A percentile compares a stretch with the other conserved stretches of the same genome.
These are phyloP conservation scores for Crepidodera aurea DNA, from an alignment of 2,888 invertebrate genomes.

Conservation along the genomic window DNA sequence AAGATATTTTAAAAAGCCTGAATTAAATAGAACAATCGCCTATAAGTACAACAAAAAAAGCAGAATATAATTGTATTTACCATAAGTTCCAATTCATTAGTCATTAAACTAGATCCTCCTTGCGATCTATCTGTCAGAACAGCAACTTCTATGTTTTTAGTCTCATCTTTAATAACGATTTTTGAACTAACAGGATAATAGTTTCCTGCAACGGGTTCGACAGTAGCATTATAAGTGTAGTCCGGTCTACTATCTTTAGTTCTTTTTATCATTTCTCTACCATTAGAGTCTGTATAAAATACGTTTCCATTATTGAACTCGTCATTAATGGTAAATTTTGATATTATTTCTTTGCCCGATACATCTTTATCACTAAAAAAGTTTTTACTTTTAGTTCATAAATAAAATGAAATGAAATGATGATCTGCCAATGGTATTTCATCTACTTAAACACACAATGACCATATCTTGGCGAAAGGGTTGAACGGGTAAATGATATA, in stretches of 20 bases:
- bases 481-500: too few relatives aligned
- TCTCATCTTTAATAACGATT: constrained; percentile 65
- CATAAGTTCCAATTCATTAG: constrained; percentile 71
- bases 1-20: too few relatives aligned
- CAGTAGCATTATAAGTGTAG: constrained; percentile 57
- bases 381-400: too few relatives aligned
- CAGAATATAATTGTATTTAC: constrained; percentile 42
- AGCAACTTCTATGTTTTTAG: constrained; percentile 61
- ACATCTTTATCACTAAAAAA: constrained; percentile 41
- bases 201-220: constrained; percentile 71
- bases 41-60: too few relatives aligned
- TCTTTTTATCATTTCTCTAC: constrained; percentile 72
- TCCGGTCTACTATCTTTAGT: constrained; percentile 65
- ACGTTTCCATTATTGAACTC: constrained; percentile 39
- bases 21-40: too few relatives aligned
- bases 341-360: constrained; percentile 37
- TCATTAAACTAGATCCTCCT: constrained; percentile 67
- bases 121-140: constrained; percentile 69
- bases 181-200: constrained; percentile 79
- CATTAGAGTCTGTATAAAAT: constrained; percentile 83
- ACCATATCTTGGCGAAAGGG: too few relatives aligned
- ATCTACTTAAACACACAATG: too few relatives aligned
- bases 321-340: constrained; percentile 22
- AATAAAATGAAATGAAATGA: too few relatives aligned
- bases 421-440: too few relatives aligned